Evolutionary conservation across 1,140 invertebrate genomes (phyloP).

Genomic region (Linepithema humile): DNA sequence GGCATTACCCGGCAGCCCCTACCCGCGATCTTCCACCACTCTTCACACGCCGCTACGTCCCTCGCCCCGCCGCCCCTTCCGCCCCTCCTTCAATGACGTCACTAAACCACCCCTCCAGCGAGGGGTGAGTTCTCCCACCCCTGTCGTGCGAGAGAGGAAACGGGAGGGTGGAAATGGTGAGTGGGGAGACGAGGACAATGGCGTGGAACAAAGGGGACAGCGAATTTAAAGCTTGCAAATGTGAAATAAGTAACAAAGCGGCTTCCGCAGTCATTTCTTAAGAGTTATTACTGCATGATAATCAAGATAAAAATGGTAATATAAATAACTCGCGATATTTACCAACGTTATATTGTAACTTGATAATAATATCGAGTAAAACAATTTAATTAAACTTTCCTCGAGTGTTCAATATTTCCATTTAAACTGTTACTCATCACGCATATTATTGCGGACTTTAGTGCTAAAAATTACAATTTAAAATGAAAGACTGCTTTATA

Average conservation of each 20-base stretch:
- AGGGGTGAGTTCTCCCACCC: slow-evolving; percentile 40
- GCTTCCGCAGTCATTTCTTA: slow-evolving; percentile 17
- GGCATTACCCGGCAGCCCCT: slow-evolving; percentile 67
- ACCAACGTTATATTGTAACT: background rate
- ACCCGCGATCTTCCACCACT: slow-evolving; percentile 55
- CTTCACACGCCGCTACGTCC: slow-evolving; percentile 33
- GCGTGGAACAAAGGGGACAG: slow-evolving; percentile 58
- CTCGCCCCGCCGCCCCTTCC: slow-evolving; percentile 13
- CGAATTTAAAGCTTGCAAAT: slow-evolving; percentile 40
- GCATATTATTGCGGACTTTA: too few relatives aligned
- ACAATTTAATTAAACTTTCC: background rate
- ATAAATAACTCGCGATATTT: background rate
- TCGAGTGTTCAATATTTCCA: background rate
- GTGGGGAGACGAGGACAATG: slow-evolving; percentile 53
- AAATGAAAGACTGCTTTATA: background rate
- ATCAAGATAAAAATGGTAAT: slow-evolving; percentile 2
- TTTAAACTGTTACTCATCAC: background rate
- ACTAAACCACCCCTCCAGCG: slow-evolving; percentile 52
- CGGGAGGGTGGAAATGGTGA: slow-evolving; percentile 7
- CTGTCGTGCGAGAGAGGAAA: slow-evolving; percentile 12
- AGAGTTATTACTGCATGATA: slow-evolving; percentile 7
- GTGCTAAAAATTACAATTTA: background rate
- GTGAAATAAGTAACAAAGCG: slow-evolving; percentile 11
- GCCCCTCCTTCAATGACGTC: slow-evolving; percentile 70
- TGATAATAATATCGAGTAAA: background rate